Percentiles rank a stretch among this genome's conserved stretches.
These are phyloP conservation scores for Leptopilina drosophilae DNA, from an alignment of 2,888 invertebrate species.

Conservation along the genomic window DNA sequence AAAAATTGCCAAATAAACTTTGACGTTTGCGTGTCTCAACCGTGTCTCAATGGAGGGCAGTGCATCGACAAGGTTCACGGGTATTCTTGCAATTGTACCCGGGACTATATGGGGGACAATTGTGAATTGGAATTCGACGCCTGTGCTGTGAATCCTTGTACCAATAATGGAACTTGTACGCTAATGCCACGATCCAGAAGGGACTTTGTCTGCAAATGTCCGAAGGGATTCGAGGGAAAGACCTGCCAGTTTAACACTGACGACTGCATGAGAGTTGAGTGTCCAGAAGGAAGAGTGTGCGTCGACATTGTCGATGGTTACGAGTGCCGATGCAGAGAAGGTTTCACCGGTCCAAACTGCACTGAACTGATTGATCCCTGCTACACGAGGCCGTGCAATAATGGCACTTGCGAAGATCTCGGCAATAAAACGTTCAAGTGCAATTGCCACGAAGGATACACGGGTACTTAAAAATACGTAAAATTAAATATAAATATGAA, in stretches of 20 bases:
- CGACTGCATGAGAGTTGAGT: conserved; percentile 81
- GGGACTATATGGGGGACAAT: conserved; percentile 79
- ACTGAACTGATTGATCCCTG: conserved; percentile 81
- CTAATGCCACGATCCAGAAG: conserved; percentile 75
- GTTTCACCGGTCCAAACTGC: conserved; percentile 81
- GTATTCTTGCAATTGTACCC: conserved; percentile 80
- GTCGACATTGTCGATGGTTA: conserved; percentile 79
- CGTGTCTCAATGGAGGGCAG: conserved; percentile 79
- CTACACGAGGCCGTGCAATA: conserved; percentile 84
- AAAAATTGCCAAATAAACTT: conserved; percentile 79
- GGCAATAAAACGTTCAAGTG: conserved; percentile 83
- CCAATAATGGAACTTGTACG: conserved; percentile 82
- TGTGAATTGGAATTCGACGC: conserved; percentile 80
- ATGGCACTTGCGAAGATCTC: conserved; percentile 84
- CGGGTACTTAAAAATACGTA: conserved; percentile 77
- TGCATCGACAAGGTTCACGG: conserved; percentile 79
- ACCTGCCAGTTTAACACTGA: conserved; percentile 83
- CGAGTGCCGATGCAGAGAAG: conserved; percentile 81
- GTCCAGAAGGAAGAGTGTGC: conserved; percentile 79
- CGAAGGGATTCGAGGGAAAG: conserved; percentile 82
- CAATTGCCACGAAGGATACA: conserved; percentile 84
- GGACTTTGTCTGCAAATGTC: conserved; percentile 82
- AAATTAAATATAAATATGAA: too few relatives aligned
- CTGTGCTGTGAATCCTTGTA: conserved; percentile 81
- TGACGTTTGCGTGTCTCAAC: conserved; percentile 78